A percentile compares a stretch with the other conserved stretches of the same genome.
These are phyloP conservation scores for Conchocele bisecta DNA, from an alignment of 2,888 invertebrate genomes.

Conservation along the genomic window DNA sequence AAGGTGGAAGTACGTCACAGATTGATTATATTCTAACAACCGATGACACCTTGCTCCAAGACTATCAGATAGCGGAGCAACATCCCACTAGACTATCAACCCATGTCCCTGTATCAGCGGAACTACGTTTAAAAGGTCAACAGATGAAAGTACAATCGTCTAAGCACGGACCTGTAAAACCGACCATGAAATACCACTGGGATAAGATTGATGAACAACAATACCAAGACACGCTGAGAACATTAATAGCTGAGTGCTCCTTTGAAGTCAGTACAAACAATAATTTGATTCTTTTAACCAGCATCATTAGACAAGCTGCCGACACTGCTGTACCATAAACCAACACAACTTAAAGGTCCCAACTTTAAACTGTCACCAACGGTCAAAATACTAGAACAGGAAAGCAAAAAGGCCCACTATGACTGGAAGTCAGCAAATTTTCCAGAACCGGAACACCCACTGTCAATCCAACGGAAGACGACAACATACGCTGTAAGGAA, in stretches of 20 bases:
- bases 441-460: not conserved
- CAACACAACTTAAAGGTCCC: not conserved
- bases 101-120: not conserved
- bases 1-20: not conserved
- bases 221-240: not conserved
- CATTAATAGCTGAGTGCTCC: not conserved
- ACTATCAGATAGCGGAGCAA: too few species aligned
- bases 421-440: not conserved
- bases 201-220: not conserved
- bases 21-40: not conserved
- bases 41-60: not conserved
- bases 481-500: not conserved
- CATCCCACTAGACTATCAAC: not conserved
- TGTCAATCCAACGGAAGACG: slow-evolving; percentile 4
- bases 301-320: not conserved
- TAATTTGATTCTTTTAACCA: not conserved
- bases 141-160: not conserved
- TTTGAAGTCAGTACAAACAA: too few species aligned
- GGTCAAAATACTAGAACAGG: not conserved
- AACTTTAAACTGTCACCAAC: slow-evolving; percentile 3
- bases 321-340: not conserved
- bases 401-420: not conserved
- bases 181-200: not conserved
- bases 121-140: not conserved
- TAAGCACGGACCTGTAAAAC: not conserved